Base-by-base conservation (phyloP, 1,140 invertebrate species). In the Drosophila parabipectinata region DNA sequence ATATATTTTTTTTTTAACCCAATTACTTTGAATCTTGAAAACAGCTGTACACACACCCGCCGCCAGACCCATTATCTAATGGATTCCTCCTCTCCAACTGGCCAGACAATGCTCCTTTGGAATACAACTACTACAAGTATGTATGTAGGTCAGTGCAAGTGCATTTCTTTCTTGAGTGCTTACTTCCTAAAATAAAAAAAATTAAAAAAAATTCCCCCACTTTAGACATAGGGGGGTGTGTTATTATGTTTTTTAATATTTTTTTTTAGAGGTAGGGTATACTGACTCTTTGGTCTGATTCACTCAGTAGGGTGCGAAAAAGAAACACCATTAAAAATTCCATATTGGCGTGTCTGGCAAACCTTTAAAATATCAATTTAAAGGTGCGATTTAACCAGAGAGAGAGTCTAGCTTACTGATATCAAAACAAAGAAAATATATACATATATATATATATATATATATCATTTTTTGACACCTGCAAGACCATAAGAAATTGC, bases 281-380 rank as follows among this genome's bases (percentile, higher is more conserved):
- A 50, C 28, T 50, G n/a, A 37, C 32, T 50, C 21, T 21, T 62
- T 61, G 45, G 47, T 51, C 58, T 67, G 58, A 67, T 63, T 67
- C 57, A 60, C 48, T 45, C 48, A 21, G 21, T 32, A 62, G 63
- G 63, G 63, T 66, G 62, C 62, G 45, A 66, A 47, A 18, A 47
- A 4, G n/a, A 44, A 47, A 62, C 28, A 4, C 63, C 63, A 67
- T 67, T 63, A 63, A 63, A 51, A 32, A 67, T 63, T 67, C 59
- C 34, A 44, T 18, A 51, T 63, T 67, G 58, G 47, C 45, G 34
- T 67, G 47, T 61, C 45, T 28, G n/a, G 28, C 34, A 15, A 47
- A 21, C 44, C 44, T 47, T 14, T 18, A 18, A 15, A 44, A 44
- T 18, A 18, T 44, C n/a, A 18, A 44, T 44, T 7, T 18, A 14